Evolutionary conservation across 2,888 invertebrate genomes (phyloP).

Genomic region (Sinodicranocentrus sp.): DNA sequence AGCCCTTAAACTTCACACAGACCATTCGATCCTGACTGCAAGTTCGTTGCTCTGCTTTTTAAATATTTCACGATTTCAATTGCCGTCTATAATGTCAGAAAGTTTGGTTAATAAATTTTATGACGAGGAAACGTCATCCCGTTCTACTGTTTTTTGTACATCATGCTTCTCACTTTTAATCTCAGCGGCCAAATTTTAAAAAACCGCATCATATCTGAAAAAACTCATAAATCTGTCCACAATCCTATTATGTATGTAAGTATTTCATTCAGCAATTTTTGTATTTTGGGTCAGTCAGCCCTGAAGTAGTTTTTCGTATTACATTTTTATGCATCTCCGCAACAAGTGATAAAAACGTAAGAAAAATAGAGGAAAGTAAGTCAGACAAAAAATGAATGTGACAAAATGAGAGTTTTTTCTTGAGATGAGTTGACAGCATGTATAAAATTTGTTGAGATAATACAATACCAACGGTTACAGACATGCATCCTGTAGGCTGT

Average conservation of each 20-base stretch:
- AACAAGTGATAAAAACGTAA: neutral
- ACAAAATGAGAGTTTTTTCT: too few species aligned
- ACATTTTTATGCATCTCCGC: neutral
- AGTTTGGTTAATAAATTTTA: neutral
- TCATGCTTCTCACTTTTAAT: conserved; percentile 56
- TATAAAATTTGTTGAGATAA: neutral
- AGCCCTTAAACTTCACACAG: too few species aligned
- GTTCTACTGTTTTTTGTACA: too few species aligned
- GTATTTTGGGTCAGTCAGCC: conserved; percentile 45
- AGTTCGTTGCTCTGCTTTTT: conserved; percentile 14
- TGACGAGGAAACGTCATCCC: too few species aligned
- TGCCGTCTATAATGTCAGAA: neutral
- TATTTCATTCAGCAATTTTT: conserved; percentile 36
- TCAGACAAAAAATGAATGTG: neutral
- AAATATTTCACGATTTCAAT: conserved; percentile 26
- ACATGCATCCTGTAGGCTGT: too few species aligned
- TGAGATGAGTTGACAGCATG: neutral
- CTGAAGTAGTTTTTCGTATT: neutral
- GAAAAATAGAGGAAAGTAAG: conserved; percentile 24
- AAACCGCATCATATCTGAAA: conserved; percentile 44
- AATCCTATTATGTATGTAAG: too few species aligned
- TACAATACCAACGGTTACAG: too few species aligned
- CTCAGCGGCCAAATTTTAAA: conserved; percentile 12
- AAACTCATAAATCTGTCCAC: conserved; percentile 56
- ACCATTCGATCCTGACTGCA: too few species aligned